Conservation (phyloP, 1,140 invertebrate genomes). For the Trypoxylus dichotomus region DNA sequence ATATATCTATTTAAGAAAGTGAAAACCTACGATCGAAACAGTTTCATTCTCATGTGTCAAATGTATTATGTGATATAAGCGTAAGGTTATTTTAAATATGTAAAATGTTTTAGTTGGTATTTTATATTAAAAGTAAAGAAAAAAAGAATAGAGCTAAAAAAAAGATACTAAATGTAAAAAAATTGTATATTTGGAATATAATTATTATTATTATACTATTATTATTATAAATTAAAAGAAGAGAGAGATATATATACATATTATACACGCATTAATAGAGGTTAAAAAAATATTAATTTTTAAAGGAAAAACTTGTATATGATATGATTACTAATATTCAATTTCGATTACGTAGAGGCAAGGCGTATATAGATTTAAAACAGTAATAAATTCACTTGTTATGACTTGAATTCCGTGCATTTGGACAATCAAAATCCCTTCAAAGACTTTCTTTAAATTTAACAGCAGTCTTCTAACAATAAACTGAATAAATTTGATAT, state of each 20-base stretch:
- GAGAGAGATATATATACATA: background rate
- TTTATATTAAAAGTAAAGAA: conserved; percentile 23
- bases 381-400: no score
- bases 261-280: background rate
- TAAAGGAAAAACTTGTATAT: background rate
- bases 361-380: background rate
- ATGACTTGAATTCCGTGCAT: no score
- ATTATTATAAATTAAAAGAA: conserved; percentile 3
- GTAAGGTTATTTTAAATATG: conserved; percentile 22
- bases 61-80: conserved; percentile 42
- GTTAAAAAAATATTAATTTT: background rate
- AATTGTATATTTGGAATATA: conserved; percentile 24
- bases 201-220: background rate
- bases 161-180: conserved; percentile 24
- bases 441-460: no score
- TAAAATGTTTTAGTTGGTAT: conserved; percentile 28
- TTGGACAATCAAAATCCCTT: no score
- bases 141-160: background rate
- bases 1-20: conserved; percentile 30
- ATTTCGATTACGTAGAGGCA: background rate
- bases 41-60: conserved; percentile 43
- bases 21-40: background rate
- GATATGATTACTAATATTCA: background rate
- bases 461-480: no score
- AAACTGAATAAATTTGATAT: no score